Base-by-base conservation (phyloP, 2,797 vertebrate genomes). In the Syncerus caffer region DNA sequence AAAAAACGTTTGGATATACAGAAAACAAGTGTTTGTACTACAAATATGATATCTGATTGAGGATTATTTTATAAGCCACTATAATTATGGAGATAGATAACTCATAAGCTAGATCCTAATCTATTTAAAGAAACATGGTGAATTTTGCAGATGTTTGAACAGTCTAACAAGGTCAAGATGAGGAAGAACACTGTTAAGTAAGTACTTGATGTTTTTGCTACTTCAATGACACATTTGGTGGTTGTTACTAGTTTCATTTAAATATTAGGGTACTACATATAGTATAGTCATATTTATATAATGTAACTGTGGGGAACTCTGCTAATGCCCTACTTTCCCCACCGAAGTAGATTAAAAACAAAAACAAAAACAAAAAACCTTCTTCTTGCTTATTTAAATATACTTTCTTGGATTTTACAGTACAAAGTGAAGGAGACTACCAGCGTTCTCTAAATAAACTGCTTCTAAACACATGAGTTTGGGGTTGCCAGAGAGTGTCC, bases 141-240 rank as follows among this genome's bases (percentile, higher is more conserved):
- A 92, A 64, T 85, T 76, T 31, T 80, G 25, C 17, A 38, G 10
- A 2, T 57, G 3, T 42, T 93, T 47, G 47, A 96, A 82, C 5
- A 94, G 38, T 89, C 19, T 92, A 51, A 57, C 57, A 98, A 94
- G 95, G 42, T 47, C 5, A 82, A 95, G 8, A 94, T 95, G n/a
- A 97, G 87, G 80, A 3, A 10, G 74, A 92, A 76, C 62, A 92
- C 9, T 93, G 4, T 38, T 85, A 95, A 74, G 90, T 19, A 29
- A 31, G 19, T 4, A 57, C 1, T 45, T 67, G 27, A 31, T 3
- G 0, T 47, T 97, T 94, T 91, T 82, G 7, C 88, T 92, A 71
- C 55, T 89, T 91, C 13, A 85, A 42, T 89, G 42, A 84, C 42
- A 78, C 53, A 93, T 94, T 96, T 79, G 79, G 25, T 21, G 71